Evolutionary conservation across 2,888 invertebrate genomes (phyloP), one percentile per base, ranked within the genome.

Genomic region (Lapara coniferarum): DNA sequence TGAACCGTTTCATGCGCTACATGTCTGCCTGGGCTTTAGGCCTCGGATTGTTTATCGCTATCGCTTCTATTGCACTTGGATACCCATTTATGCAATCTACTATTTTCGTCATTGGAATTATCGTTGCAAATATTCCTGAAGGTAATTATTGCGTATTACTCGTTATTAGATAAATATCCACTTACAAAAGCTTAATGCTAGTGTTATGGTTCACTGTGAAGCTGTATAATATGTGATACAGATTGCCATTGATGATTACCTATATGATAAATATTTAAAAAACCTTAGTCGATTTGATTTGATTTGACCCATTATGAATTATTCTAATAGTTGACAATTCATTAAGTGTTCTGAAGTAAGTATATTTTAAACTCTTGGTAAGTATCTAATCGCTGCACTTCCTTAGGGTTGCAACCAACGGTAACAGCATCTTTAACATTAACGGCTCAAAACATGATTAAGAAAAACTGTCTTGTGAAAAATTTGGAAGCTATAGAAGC

Each of bases 101-200:
- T 73, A 98, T 99, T 89, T 99, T 99, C 95, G 95, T 99, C 76
- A 99, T 99, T 89, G 95, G 95, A 79, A 99, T 99, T 87, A 98
- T 99, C 91, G 99, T 99, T 69, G 99, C 99, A 73, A 99, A 99
- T 93, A 99, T 99, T 81, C 99, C 99, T 71, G 99, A 99, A 95
- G 99, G 93, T 91, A 73, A 49, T 49, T 51, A 30, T 46, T 1
- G 66, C 7, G 57, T 70, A 44, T 30, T 55, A 37, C 37, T 8
- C 37, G 5, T 8, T 37, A 37, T 37, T 37, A 37, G 8, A 37
- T 37, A 25, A 25, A 2, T 25, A 25, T 25, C 2, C 25, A 37
- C 37, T 37, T 37, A 37, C 37, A 37, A 37, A 37, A 37, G 51
- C 12, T 25, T 25, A 25, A 25, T 2, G 25, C 25, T 25, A 25